Evolutionary conservation across 1,140 invertebrate species (phyloP), one percentile per base, ranked within the genome.

Genomic region (Drosophila neocordata): DNA sequence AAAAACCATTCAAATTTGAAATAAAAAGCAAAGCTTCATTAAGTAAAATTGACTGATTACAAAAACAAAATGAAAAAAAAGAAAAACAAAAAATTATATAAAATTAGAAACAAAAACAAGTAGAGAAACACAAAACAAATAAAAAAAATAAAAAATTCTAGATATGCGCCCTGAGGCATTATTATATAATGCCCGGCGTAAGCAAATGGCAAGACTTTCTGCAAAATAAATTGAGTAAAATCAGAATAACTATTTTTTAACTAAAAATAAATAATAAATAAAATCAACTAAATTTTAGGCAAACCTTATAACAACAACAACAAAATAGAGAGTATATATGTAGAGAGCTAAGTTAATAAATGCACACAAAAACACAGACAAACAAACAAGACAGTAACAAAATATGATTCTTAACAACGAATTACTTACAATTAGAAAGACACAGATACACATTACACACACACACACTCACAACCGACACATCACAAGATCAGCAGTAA

Each of bases 21-120:
- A 38, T 51, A 51, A 24, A 64, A 87, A 87, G 82, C 82, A 88
- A 87, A 87, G 82, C 82, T 87, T 87, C 76, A 87, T 82, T 78
- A 85, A 65, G 83, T 76, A 87, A 88, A 79, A 88, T 77, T 77
- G 74, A 78, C 85, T 88, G 83, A 87, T 82, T 81, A 79, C 74
- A 66, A 74, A 69, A 73, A 65, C 56, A 12, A 74, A 38, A 73
- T 62, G 41, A 73, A 35, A 64, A 58, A 61, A 73, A 65, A 73
- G 27, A 64, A 58, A 61, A 24, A 24, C 2, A 4, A 69, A 13
- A 70, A 61, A 62, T 69, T 18, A 83, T 69, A 51, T 65, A 61
- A 51, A 63, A 75, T 66, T 80, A 75, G 72, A 72, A 68, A 15
- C n/a, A n/a, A n/a, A 66, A 76, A 60, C 64, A 60, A 63, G 56